Evolutionary conservation across 2,888 invertebrate species (phyloP), one percentile per base, ranked within the genome.

Genomic region (Pammene fasciana): DNA sequence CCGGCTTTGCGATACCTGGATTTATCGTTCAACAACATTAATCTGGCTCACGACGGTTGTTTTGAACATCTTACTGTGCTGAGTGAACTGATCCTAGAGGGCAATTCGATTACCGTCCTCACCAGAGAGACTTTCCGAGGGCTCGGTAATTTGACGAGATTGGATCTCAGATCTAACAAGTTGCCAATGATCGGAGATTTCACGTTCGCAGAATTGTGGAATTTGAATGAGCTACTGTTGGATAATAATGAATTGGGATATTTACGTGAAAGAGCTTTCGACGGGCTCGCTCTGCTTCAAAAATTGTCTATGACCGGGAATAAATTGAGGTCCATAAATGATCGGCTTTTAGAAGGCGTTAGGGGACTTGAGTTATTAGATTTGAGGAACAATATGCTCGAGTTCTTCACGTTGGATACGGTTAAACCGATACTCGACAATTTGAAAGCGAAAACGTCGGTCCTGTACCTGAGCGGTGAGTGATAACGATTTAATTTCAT

Each of bases 1-100:
- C 96, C 97, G 3, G 93, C 93, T 71, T 89, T 97, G 78, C 94
- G 94, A 81, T 94, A 95, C 75, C 94, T 99, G 72, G 95, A 95
- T 82, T 93, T 99, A 75, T 97, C 97, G 82, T 96, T 95, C 83
- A 99, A 99, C 89, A 95, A 95, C 80, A 94, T 99, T 75, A 96
- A 96, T 80, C 94, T 95, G 61, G 93, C 97, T 55, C 98, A 98
- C 79, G 97, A 97, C 74, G 96, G 96, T 75, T 96, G 98, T 72
- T 97, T 97, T 83, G 94, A 94, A 78, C 94, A 95, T 80, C 88
- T 97, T 82, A 93, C 94, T 16, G 94, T 95, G 74, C 93, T 98
- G 68, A 94, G 95, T 72, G 96, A 96, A 78, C 90, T 99, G 74
- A 96, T 97, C 83, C 88, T 98, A 76, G 96, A 96, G 79, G 93